A percentile compares a stretch with the other conserved stretches of the same genome.
phyloP scores from a whole-genome alignment of 2,888 invertebrate genomes.

The Hyposoter didymator region DNA sequence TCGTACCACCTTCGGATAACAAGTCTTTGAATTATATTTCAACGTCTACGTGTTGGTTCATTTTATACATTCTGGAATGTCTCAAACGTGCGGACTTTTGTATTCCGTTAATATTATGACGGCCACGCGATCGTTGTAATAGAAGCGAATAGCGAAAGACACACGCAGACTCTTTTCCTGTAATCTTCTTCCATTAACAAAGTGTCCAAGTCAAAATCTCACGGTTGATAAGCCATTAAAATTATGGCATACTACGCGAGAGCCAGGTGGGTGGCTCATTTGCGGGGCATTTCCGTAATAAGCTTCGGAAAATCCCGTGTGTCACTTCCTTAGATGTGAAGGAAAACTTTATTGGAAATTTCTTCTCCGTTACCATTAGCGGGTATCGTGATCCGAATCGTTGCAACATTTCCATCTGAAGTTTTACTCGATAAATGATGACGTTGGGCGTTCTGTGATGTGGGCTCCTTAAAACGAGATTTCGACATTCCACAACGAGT shows the following conservation, averaged over 20 bases:
- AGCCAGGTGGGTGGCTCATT: neutral
- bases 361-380: neutral
- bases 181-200: neutral
- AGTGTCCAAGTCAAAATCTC: neutral
- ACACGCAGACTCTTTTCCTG: neutral
- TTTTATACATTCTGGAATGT: neutral
- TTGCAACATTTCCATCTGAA: neutral
- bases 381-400: neutral
- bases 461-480: neutral
- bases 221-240: neutral
- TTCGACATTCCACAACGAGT: neutral
- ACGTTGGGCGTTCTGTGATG: neutral
- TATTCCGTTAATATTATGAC: conserved; percentile 13
- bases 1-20: conserved; percentile 42
- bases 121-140: conserved; percentile 30
- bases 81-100: neutral
- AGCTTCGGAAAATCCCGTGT: neutral
- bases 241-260: neutral
- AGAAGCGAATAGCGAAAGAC: conserved; percentile 3
- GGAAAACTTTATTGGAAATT: neutral
- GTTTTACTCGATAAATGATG: neutral
- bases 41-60: neutral
- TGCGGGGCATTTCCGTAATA: neutral
- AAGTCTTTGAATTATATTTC: conserved; percentile 40
- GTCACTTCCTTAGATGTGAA: neutral